Conservation (phyloP, 2,888 invertebrate species). For the Phorcus lineatus region DNA sequence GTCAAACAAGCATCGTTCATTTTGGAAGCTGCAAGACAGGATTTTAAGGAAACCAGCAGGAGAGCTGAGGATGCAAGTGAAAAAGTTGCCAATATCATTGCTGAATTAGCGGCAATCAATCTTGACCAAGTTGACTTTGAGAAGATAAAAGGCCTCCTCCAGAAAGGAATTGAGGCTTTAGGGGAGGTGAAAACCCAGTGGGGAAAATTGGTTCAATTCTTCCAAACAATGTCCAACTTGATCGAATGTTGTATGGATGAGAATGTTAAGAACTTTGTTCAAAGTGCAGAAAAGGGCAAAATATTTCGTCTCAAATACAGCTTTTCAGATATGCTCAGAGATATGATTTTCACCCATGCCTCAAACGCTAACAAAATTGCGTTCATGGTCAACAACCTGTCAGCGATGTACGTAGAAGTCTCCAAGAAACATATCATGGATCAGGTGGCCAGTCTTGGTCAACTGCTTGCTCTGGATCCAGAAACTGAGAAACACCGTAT, state of each 20-base stretch:
- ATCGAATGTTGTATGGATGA: background rate
- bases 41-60: background rate
- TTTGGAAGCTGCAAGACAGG: background rate
- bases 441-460: background rate
- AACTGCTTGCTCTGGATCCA: background rate
- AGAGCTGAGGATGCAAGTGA: slow-evolving; percentile 75
- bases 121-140: background rate
- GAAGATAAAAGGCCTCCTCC: background rate
- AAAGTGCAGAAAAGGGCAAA: background rate
- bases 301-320: background rate
- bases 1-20: background rate
- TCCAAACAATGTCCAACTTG: background rate
- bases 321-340: background rate
- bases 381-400: background rate
- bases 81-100: slow-evolving; percentile 83
- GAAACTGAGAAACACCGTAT: background rate
- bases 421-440: background rate
- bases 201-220: background rate
- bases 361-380: background rate
- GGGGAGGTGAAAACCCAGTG: background rate
- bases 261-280: background rate
- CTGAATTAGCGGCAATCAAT: background rate
- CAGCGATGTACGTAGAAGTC: background rate
- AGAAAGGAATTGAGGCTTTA: background rate
- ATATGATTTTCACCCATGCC: background rate